phyloP scores from a whole-genome alignment of 2,113 vertebrate genomes.

The Halichoerus grypus region DNA sequence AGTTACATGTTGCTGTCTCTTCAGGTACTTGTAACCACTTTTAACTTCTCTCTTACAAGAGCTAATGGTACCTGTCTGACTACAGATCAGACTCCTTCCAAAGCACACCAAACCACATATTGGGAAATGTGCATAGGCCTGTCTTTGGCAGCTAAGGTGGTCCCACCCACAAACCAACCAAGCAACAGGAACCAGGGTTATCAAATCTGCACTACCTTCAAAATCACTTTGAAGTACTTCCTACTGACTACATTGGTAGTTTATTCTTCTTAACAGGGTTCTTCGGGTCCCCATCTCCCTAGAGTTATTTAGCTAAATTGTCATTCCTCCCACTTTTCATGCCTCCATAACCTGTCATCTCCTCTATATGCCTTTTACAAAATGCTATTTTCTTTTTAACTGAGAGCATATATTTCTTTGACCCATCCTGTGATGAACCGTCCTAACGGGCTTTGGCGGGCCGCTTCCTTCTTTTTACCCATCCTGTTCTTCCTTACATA shows the following conservation, averaged over 20 bases:
- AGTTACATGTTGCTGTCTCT: neutral
- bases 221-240: neutral
- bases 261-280: neutral
- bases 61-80: slow-evolving; percentile 42
- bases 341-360: neutral
- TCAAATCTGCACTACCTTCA: neutral
- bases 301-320: neutral
- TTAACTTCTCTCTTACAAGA: slow-evolving; percentile 26
- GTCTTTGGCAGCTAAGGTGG: neutral
- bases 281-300: neutral
- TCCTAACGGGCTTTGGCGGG: neutral
- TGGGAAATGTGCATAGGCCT: slow-evolving; percentile 25
- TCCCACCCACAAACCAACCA: neutral
- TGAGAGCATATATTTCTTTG: neutral
- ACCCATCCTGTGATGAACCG: neutral
- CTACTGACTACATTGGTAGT: neutral
- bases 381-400: slow-evolving; percentile 32
- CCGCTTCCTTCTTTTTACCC: neutral
- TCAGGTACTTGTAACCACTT: neutral
- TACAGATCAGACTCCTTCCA: slow-evolving; percentile 10
- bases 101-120: neutral
- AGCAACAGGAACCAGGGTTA: neutral
- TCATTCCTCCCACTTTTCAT: neutral
- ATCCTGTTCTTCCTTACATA: neutral
- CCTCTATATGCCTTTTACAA: neutral